Percentiles rank a stretch among this genome's conserved stretches.
Conservation (phyloP, 2,888 invertebrate species). For the Epirrita christyi region DNA sequence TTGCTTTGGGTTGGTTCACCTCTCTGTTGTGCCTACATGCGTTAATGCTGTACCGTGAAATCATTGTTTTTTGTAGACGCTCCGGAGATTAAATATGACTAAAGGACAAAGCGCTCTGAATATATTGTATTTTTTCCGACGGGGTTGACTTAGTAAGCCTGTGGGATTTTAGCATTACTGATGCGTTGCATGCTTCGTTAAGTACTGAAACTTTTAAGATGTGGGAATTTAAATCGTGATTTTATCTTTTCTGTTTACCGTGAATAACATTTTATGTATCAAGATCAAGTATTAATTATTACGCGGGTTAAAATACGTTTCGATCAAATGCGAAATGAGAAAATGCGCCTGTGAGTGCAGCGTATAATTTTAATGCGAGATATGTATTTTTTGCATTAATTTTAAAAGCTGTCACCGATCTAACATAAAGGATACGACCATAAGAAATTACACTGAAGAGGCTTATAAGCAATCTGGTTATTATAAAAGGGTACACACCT, state of each 20-base stretch:
- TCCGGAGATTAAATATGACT: constrained; percentile 81
- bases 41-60: constrained; percentile 84
- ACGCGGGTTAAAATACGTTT: constrained; percentile 19
- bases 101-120: constrained; percentile 76
- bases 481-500: constrained; percentile 67
- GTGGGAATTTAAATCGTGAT: constrained; percentile 40
- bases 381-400: constrained; percentile 41
- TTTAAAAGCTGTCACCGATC: constrained; percentile 48
- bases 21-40: constrained; percentile 82
- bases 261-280: constrained; percentile 25
- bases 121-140: constrained; percentile 67
- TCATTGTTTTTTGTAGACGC: constrained; percentile 81
- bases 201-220: constrained; percentile 52
- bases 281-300: constrained; percentile 22
- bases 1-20: constrained; percentile 75
- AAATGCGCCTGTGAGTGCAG: constrained; percentile 20
- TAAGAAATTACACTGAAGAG: constrained; percentile 58
- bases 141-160: constrained; percentile 70
- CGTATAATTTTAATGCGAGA: constrained; percentile 24
- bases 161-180: constrained; percentile 68
- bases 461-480: constrained; percentile 56
- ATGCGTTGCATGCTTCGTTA: constrained; percentile 58
- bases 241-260: constrained; percentile 12
- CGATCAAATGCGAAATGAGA: no score
- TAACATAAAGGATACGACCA: constrained; percentile 41